These are phyloP conservation scores for Bucorvus abyssinicus DNA, from an alignment of 2,797 vertebrate genomes.

Conservation along the genomic window DNA sequence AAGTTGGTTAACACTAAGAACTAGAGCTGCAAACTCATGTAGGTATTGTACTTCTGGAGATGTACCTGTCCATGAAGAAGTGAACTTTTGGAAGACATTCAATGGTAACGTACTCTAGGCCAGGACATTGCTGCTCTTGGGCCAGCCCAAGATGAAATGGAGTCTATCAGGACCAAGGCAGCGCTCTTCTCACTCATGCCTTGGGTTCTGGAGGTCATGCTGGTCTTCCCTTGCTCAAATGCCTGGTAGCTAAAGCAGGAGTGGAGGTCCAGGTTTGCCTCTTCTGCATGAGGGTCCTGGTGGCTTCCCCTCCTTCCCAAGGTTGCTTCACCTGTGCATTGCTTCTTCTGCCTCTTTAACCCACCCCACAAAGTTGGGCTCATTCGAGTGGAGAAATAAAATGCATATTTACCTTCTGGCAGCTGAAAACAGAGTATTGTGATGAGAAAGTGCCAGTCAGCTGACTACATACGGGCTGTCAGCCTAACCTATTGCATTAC, in stretches of 20 bases:
- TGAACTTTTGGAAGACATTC: background rate
- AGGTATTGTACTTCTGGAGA: background rate
- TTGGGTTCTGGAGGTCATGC: accelerated
- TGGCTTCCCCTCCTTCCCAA: accelerated
- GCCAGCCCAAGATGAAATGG: background rate
- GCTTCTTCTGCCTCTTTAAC: background rate
- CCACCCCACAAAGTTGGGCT: background rate
- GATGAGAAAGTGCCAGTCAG: background rate
- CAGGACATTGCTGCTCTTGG: background rate
- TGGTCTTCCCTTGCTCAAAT: background rate
- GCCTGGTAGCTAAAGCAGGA: background rate
- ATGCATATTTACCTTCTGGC: background rate
- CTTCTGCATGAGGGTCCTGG: background rate
- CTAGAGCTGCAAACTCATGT: background rate
- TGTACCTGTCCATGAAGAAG: background rate
- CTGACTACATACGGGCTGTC: background rate
- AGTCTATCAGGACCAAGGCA: background rate
- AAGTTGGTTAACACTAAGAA: background rate
- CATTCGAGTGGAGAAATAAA: background rate
- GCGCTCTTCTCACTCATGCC: accelerated
- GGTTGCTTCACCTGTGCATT: background rate
- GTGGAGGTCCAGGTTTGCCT: background rate
- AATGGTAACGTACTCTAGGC: background rate
- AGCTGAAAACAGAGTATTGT: background rate
- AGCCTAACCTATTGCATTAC: background rate